Evolutionary conservation across 2,888 invertebrate species (phyloP), one percentile per base, ranked within the genome.

Genomic region (Molorchus minor): DNA sequence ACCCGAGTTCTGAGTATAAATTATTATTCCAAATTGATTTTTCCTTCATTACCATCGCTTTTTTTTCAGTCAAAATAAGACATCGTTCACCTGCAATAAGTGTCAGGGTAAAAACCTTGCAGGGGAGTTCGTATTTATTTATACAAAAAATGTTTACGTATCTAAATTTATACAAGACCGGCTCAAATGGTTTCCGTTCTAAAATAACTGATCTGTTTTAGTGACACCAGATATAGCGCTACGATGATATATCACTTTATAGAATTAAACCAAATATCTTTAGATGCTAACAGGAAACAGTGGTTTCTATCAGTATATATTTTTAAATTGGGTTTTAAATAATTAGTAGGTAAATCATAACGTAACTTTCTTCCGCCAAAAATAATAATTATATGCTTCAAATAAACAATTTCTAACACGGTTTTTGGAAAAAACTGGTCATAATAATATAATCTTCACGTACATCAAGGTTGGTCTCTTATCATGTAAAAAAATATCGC

Each of bases 121-220:
- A 25, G 36, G 38, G 21, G 21, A 38, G 25, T 38, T 33, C 12
- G 13, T 38, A 49, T 49, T 43, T 54, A 54, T 54, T 54, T 54
- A 54, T 44, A 54, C 41, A 41, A 43, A 54, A 43, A 53, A 54
- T 54, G 44, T 54, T 54, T 49, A 49, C 49, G 49, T 38, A 25
- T 54, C 54, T 54, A 54, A 44, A 44, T 54, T 54, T 54, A 45
- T 20, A 45, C 36, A 43, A 33, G 45, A 12, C 54, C 15, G 35
- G 44, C 19, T 45, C 43, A 13, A 30, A 43, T 45, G 19, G 54
- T 44, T 54, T 54, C 54, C 54, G 54, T 30, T 54, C 21, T 21
- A 15, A 49, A 49, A 38, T 35, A 49, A 49, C 36, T 49, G 38
- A 38, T 49, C 38, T 49, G 25, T 49, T 40, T 49, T 20, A 33